phyloP scores from a whole-genome alignment of 2,888 invertebrate genomes.

The Adineta ricciae region DNA sequence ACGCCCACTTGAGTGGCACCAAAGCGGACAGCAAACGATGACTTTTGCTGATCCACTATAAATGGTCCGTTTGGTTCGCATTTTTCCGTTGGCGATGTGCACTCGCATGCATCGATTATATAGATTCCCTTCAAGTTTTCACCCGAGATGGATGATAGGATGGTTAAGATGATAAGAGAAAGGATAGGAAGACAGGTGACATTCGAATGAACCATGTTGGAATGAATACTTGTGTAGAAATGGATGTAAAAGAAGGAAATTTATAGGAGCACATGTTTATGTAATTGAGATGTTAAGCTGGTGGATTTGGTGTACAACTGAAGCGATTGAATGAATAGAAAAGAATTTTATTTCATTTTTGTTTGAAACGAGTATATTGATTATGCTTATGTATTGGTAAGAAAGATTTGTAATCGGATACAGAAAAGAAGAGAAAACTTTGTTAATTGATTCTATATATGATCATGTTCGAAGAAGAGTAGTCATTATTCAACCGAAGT shows the following conservation, averaged over 20 bases:
- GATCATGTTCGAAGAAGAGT: too few species aligned
- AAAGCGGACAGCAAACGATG: neutral
- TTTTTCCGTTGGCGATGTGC: neutral
- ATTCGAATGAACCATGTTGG: neutral
- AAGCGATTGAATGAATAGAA: neutral
- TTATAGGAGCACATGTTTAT: neutral
- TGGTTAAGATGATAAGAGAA: neutral
- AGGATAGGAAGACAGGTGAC: neutral
- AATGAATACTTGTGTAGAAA: neutral
- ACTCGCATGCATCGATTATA: neutral
- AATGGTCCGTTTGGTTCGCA: neutral
- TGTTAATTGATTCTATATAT: too few species aligned
- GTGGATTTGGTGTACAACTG: neutral
- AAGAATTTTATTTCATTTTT: neutral
- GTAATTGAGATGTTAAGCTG: neutral
- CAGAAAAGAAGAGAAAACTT: too few species aligned
- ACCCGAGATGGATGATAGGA: neutral
- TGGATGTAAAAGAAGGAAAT: neutral
- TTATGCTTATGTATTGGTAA: too few species aligned
- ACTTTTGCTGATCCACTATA: neutral
- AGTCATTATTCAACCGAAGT: too few species aligned
- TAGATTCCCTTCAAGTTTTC: neutral
- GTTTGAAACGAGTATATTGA: too few species aligned
- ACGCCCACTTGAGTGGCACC: neutral
- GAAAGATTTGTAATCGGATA: too few species aligned